Percentiles rank a stretch among this genome's conserved stretches.
Conservation (phyloP, 2,888 invertebrate genomes). For the Nomada fabriciana region DNA sequence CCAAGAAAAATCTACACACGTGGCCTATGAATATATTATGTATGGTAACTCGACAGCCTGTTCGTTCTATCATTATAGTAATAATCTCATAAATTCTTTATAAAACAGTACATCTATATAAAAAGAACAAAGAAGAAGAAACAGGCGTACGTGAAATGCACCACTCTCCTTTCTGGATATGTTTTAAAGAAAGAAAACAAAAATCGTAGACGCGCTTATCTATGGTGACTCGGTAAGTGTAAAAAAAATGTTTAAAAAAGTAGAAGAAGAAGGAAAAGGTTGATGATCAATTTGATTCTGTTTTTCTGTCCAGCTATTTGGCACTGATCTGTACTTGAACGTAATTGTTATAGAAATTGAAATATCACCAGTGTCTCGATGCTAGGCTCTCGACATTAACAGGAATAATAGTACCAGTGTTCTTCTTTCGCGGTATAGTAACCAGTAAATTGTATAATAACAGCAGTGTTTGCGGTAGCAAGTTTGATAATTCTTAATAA, state of each 20-base stretch:
- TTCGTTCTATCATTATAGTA: conserved; percentile 66
- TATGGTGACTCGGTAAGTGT: not conserved
- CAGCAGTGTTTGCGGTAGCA: conserved; percentile 55
- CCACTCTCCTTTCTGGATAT: conserved; percentile 21
- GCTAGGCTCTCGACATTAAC: conserved; percentile 77
- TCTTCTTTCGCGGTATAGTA: conserved; percentile 36
- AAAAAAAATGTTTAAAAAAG: not conserved
- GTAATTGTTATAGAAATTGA: conserved; percentile 58
- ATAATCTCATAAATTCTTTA: conserved; percentile 70
- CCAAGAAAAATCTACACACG: conserved; percentile 47
- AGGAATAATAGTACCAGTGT: conserved; percentile 67
- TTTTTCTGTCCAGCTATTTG: conserved; percentile 64
- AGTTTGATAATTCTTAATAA: conserved; percentile 45
- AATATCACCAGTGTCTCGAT: conserved; percentile 73
- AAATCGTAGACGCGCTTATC: not conserved
- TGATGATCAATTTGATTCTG: not conserved
- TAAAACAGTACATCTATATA: conserved; percentile 71
- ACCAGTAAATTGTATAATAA: conserved; percentile 31
- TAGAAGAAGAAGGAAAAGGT: conserved; percentile 1
- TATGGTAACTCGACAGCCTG: conserved; percentile 58
- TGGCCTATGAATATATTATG: conserved; percentile 19
- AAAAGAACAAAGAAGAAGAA: conserved; percentile 36
- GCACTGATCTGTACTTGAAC: conserved; percentile 73
- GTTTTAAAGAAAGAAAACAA: not conserved
- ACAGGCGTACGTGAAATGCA: conserved; percentile 36